Percentiles rank a stretch among this genome's conserved stretches.
phyloP scores from a whole-genome alignment of 2,888 invertebrate species.

The Ctenicera cuprea region DNA sequence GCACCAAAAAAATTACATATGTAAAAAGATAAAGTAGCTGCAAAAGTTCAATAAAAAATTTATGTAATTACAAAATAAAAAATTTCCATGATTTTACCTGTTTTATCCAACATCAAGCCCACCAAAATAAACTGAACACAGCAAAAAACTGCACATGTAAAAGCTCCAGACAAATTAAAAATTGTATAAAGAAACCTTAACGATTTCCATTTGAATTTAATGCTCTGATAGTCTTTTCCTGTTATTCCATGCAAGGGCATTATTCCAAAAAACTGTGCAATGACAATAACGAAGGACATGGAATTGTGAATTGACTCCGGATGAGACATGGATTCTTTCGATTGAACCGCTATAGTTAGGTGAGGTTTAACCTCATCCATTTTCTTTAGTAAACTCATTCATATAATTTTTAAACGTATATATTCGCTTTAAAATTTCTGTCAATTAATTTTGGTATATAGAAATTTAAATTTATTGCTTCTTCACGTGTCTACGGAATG shows the following conservation, averaged over 20 bases:
- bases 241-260: constrained; percentile 47
- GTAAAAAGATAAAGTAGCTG: constrained; percentile 65
- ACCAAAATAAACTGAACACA: constrained; percentile 61
- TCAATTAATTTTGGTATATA: background rate
- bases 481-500: background rate
- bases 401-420: background rate
- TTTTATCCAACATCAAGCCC: constrained; percentile 63
- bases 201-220: constrained; percentile 49
- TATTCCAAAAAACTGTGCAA: constrained; percentile 44
- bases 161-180: constrained; percentile 57
- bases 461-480: no score
- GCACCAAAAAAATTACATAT: constrained; percentile 62
- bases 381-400: constrained; percentile 12
- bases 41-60: constrained; percentile 48
- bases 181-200: constrained; percentile 40
- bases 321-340: background rate
- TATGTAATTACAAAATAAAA: background rate
- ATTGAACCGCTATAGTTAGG: background rate
- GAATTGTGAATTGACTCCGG: constrained; percentile 60
- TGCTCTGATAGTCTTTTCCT: constrained; percentile 8
- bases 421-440: no score
- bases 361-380: background rate
- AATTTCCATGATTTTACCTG: constrained; percentile 58
- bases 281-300: constrained; percentile 59
- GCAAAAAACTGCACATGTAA: constrained; percentile 61